Evolutionary conservation across 2,797 vertebrate species (phyloP).

Genomic region (Dipus sagitta): DNA sequence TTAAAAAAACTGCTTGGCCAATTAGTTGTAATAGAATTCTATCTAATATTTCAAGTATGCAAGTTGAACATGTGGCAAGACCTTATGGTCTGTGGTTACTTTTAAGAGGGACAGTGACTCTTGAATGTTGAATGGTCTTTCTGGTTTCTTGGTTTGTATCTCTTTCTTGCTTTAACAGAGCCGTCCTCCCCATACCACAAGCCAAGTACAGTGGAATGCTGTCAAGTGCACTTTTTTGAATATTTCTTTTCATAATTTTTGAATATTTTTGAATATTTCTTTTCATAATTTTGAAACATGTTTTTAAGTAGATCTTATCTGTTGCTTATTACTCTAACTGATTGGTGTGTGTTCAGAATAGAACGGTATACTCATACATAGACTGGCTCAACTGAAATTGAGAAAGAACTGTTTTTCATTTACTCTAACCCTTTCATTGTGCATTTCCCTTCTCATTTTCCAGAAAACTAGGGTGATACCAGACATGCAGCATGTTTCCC

Average conservation of each 20-base stretch:
- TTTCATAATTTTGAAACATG: not conserved
- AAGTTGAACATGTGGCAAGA: conserved; percentile 6
- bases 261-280: conserved; percentile 12
- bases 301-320: not conserved
- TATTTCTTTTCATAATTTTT: conserved; percentile 1
- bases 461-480: not conserved
- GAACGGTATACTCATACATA: not conserved
- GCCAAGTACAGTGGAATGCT: not conserved
- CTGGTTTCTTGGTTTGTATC: conserved; percentile 32
- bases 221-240: not conserved
- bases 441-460: not conserved
- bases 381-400: not conserved
- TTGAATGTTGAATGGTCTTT: not conserved
- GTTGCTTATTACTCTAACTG: not conserved
- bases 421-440: not conserved
- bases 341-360: not conserved
- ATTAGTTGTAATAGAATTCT: not conserved
- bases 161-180: not conserved
- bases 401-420: not conserved
- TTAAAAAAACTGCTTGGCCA: not conserved
- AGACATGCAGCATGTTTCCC: not conserved
- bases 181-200: not conserved
- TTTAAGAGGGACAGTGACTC: not conserved
- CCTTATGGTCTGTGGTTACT: not conserved
- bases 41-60: not conserved